Conservation (phyloP, 2,888 invertebrate species). For the Acleris literana region DNA sequence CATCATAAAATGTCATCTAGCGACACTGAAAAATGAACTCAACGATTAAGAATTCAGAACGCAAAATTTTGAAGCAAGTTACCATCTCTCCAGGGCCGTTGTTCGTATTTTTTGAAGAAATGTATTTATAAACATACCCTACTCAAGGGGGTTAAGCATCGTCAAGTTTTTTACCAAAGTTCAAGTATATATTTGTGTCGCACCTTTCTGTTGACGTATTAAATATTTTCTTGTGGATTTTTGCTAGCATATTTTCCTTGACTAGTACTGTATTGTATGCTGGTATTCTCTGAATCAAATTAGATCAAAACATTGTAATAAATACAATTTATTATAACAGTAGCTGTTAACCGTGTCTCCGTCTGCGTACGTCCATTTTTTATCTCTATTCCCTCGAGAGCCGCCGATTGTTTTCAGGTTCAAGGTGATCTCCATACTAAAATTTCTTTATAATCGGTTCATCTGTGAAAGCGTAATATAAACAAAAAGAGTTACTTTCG, state of each 20-base stretch:
- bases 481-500: too few species aligned
- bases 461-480: too few species aligned
- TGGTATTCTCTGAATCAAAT: too few species aligned
- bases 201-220: neutral
- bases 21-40: slow-evolving; percentile 30
- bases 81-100: slow-evolving; percentile 19
- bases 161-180: slow-evolving; percentile 12
- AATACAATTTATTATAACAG: too few species aligned
- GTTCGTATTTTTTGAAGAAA: slow-evolving; percentile 23
- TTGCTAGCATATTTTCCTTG: neutral
- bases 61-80: slow-evolving; percentile 14
- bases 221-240: slow-evolving; percentile 4
- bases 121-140: slow-evolving; percentile 24
- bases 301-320: too few species aligned
- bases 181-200: slow-evolving; percentile 17
- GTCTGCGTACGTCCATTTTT: too few species aligned
- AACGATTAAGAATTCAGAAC: slow-evolving; percentile 29
- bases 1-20: slow-evolving; percentile 16
- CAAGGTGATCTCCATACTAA: too few species aligned
- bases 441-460: too few species aligned
- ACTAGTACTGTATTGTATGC: too few species aligned
- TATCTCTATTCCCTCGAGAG: too few species aligned
- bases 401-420: too few species aligned
- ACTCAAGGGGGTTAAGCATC: slow-evolving; percentile 17
- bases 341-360: too few species aligned